phyloP scores from a whole-genome alignment of 1,140 invertebrate species.

The Ctenoplectra terminalis region DNA sequence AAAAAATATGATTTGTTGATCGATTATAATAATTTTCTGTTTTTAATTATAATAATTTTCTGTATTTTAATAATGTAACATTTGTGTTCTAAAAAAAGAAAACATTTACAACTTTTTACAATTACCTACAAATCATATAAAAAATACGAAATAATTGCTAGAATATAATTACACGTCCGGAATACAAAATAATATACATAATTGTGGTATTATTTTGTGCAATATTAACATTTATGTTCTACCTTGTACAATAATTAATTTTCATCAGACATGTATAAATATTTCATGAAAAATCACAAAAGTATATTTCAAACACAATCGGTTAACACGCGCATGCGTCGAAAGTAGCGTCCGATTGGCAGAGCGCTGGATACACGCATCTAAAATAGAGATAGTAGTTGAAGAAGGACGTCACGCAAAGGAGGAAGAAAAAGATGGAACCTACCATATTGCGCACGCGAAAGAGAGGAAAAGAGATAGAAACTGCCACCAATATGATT shows the following conservation, averaged over 20 bases:
- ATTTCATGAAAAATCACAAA: background rate
- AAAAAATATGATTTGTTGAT: background rate
- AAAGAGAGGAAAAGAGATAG: slow-evolving; percentile 18
- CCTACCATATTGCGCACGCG: slow-evolving; percentile 11
- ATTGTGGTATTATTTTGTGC: background rate
- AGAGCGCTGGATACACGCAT: background rate
- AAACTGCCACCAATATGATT: slow-evolving; percentile 44
- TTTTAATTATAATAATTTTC: background rate
- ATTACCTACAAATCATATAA: background rate
- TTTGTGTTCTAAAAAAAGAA: background rate
- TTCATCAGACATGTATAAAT: background rate
- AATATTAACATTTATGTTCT: background rate
- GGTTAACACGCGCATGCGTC: background rate
- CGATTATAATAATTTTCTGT: too few relatives aligned
- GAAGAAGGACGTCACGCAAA: background rate
- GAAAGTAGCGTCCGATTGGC: slow-evolving; percentile 6
- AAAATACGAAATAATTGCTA: background rate
- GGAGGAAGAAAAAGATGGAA: slow-evolving; percentile 6
- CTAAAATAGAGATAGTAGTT: slow-evolving; percentile 8
- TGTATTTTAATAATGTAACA: background rate
- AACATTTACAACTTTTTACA: background rate
- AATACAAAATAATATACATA: background rate
- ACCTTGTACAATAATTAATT: background rate
- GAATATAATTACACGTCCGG: background rate
- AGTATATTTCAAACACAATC: slow-evolving; percentile 17